A percentile compares a stretch with the other conserved stretches of the same genome.
phyloP scores from a whole-genome alignment of 2,113 vertebrate genomes.

The Tringa solitaria region DNA sequence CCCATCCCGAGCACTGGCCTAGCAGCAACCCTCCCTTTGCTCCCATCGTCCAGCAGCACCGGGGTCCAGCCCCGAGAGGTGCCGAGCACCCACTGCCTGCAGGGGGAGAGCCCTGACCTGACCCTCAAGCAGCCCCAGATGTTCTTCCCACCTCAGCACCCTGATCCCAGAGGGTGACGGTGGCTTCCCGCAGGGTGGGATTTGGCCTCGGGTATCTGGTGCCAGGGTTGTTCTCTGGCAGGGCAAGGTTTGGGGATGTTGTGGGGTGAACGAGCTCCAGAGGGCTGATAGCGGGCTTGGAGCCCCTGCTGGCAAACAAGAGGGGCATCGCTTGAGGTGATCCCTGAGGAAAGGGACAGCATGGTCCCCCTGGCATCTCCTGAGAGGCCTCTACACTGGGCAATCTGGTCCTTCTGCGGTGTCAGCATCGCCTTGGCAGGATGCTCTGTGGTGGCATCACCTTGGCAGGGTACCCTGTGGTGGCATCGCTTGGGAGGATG shows the following conservation, averaged over 20 bases:
- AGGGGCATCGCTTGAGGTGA: rapidly evolving
- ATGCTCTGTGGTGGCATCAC: not conserved
- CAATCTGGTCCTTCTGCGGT: not conserved
- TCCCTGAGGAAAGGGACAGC: not conserved
- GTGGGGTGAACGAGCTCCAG: rapidly evolving
- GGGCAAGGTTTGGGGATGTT: not conserved
- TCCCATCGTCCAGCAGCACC: not conserved
- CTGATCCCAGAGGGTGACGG: not conserved
- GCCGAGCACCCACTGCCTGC: not conserved
- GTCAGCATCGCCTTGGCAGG: not conserved
- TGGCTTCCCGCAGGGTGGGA: not conserved
- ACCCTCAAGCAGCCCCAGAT: not conserved
- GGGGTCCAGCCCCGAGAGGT: not conserved
- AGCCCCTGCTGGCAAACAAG: rapidly evolving
- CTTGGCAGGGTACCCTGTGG: not conserved
- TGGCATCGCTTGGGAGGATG: not conserved
- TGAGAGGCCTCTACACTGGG: not conserved
- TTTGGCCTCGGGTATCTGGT: not conserved
- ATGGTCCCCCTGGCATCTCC: not conserved
- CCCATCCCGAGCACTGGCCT: not conserved
- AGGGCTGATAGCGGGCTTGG: not conserved
- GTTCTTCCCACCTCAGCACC: not conserved
- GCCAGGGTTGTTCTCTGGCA: not conserved
- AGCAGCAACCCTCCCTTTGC: not conserved
- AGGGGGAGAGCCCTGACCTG: not conserved